A percentile compares a stretch with the other conserved stretches of the same genome.
Evolutionary conservation across 2,113 vertebrate species (phyloP).

Genomic region (Lota lota): DNA sequence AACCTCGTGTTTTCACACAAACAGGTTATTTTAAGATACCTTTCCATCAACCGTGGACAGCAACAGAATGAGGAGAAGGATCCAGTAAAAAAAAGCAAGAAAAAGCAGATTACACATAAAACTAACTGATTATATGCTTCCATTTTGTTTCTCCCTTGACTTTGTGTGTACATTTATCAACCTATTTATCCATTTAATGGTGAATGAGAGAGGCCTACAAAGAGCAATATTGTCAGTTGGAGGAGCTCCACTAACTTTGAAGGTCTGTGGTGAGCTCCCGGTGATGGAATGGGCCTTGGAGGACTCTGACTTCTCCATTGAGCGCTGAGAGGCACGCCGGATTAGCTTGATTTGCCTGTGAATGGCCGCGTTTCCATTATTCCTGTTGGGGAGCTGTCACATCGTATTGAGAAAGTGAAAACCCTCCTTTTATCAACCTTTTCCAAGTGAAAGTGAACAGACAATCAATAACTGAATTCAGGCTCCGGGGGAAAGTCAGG

Average conservation of each 20-base stretch:
- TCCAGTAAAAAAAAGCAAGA: background rate
- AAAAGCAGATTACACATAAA: conserved; percentile 60
- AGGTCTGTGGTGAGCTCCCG: conserved; percentile 87
- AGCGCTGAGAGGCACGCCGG: conserved; percentile 94
- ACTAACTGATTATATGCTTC: conserved; percentile 60
- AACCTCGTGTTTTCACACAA: too few relatives aligned
- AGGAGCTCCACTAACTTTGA: conserved; percentile 85
- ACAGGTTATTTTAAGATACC: background rate
- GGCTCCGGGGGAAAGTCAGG: conserved; percentile 90
- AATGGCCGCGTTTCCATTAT: conserved; percentile 96
- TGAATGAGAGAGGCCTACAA: conserved; percentile 59
- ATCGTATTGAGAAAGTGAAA: conserved; percentile 98
- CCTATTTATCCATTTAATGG: conserved; percentile 65
- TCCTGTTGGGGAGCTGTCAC: conserved; percentile 99
- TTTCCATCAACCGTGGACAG: conserved; percentile 22
- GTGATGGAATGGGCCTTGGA: conserved; percentile 93
- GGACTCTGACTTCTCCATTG: conserved; percentile 92
- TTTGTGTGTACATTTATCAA: conserved; percentile 66
- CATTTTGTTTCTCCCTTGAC: conserved; percentile 59
- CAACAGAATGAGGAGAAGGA: conserved; percentile 11
- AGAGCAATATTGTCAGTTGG: conserved; percentile 73
- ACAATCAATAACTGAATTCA: conserved; percentile 95
- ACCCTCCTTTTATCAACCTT: conserved; percentile 94
- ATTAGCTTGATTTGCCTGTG: conserved; percentile 99
- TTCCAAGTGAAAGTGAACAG: conserved; percentile 92